Evolutionary conservation across 2,888 invertebrate species (phyloP).

Genomic region (Nomada fabriciana): DNA sequence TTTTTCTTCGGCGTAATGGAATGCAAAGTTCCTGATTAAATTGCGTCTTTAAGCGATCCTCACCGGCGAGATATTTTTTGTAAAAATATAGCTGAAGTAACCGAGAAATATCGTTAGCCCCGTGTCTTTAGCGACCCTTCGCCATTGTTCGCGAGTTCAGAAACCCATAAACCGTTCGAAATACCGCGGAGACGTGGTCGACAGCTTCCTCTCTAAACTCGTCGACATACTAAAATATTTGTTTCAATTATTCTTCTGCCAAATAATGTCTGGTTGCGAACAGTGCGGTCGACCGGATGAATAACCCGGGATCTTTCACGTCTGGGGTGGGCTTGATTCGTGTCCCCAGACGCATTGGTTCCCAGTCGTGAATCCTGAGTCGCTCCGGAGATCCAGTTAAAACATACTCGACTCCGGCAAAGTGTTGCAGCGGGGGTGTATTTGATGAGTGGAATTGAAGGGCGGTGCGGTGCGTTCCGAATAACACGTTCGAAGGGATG

Average conservation of each 20-base stretch:
- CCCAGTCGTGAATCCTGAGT: background rate
- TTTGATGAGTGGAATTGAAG: constrained; percentile 22
- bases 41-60: constrained; percentile 59
- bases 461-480: constrained; percentile 7
- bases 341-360: no score
- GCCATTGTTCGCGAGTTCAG: background rate
- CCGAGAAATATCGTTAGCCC: constrained; percentile 50
- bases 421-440: background rate
- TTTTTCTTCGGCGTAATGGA: constrained; percentile 51
- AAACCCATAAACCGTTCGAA: constrained; percentile 31
- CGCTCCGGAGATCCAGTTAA: background rate
- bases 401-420: background rate
- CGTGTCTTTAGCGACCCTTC: constrained; percentile 29
- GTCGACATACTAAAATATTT: constrained; percentile 34
- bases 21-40: constrained; percentile 60
- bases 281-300: background rate
- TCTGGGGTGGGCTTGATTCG: no score
- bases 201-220: background rate
- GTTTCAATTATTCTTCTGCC: constrained; percentile 15
- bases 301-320: background rate
- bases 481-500: constrained; percentile 38
- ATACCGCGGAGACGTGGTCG: background rate
- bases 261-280: background rate
- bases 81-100: constrained; percentile 51
- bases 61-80: constrained; percentile 50